Base-by-base conservation (phyloP, 2,113 vertebrate species). In the Dermatemys mawii region DNA sequence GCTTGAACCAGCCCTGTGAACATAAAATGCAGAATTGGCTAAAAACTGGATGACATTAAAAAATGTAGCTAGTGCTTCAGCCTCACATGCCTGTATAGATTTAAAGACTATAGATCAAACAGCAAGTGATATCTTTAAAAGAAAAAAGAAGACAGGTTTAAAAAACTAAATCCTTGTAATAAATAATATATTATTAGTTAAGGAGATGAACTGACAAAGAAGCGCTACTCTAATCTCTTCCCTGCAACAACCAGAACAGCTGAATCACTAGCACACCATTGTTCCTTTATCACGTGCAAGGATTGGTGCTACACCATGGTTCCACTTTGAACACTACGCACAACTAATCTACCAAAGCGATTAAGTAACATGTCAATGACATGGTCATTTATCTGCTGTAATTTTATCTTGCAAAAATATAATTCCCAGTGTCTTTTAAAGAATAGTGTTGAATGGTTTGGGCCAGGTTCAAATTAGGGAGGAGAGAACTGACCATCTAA, bases 101-200 rank as follows among this genome's bases (percentile, higher is more conserved):
- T 49, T 84, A 80, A 96, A 88, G 51, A 6, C 78, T 84, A 82
- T 16, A 91, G 89, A 96, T 94, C 81, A 88, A 97, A 96, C 50
- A 90, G 82, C 82, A 78, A 46, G 89, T 35, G 89, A 78, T 84
- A 73, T 89, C 83, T 95, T 91, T 92, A 78, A 76, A n/a, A 81
- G 90, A 86, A 92, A 38, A 86, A 92, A 86, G 60, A 75, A 9
- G 27, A 85, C 35, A 93, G 51, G 67, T 70, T 90, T 82, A 90
- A 82, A 93, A 89, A 94, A 90, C 83, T 13, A 83, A 94, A 95
- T 90, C 55, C 81, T 94, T 94, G 92, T 95, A 96, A 96, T 95
- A 97, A 97, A 97, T 94, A 97, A 96, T 93, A 82, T 90, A 96
- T 95, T 94, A 96, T 90, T 95, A 95, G 85, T 80, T 95, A 94